Percentiles rank a stretch among this genome's conserved stretches.
These are phyloP conservation scores for Acholoe squamosa DNA, from an alignment of 2,888 invertebrate species.

Conservation along the genomic window DNA sequence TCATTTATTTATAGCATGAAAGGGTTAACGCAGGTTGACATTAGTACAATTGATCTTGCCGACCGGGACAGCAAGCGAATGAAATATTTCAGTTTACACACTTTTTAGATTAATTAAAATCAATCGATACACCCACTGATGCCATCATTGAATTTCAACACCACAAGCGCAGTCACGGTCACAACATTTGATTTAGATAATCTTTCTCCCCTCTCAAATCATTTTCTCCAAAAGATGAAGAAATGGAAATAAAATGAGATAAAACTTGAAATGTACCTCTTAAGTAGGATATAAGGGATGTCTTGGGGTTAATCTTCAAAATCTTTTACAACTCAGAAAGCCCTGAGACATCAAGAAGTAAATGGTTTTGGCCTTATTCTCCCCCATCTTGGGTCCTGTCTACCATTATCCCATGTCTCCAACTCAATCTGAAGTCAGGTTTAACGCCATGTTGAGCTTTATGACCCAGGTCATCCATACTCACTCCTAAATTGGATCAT, in stretches of 20 bases:
- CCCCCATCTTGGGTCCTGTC: too few species aligned
- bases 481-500: not conserved
- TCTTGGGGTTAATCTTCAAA: too few species aligned
- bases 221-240: too few species aligned
- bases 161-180: not conserved
- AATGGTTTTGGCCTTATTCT: too few species aligned
- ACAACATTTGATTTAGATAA: slow-evolving; percentile 1
- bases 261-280: too few species aligned
- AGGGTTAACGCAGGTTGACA: not conserved
- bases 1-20: not conserved
- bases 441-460: slow-evolving; percentile 1
- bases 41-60: not conserved
- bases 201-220: not conserved
- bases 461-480: not conserved
- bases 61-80: not conserved
- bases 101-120: not conserved
- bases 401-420: not conserved
- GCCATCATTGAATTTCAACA: not conserved
- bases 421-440: not conserved
- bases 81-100: not conserved
- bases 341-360: too few species aligned
- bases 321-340: too few species aligned
- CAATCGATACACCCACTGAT: not conserved
- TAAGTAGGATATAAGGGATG: too few species aligned
- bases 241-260: too few species aligned